Evolutionary conservation across 2,797 vertebrate genomes (phyloP).

Genomic region (Xiphophorus birchmanni): DNA sequence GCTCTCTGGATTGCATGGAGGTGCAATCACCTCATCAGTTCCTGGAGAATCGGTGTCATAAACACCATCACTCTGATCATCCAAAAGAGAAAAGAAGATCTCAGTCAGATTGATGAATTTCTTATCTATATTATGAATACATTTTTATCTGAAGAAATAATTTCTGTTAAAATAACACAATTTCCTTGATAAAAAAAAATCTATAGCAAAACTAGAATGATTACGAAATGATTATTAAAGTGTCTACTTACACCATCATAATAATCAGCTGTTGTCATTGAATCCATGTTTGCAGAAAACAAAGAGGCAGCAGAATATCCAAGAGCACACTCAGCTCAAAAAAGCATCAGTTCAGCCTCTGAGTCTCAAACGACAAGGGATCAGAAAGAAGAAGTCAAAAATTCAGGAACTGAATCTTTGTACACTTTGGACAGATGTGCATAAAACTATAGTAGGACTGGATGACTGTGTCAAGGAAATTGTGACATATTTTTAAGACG

Average conservation of each 20-base stretch:
- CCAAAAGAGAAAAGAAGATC: neutral
- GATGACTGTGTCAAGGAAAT: constrained; percentile 60
- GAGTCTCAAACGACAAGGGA: constrained; percentile 16
- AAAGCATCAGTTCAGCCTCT: constrained; percentile 17
- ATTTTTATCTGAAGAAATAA: neutral
- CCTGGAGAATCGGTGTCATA: neutral
- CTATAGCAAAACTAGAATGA: neutral
- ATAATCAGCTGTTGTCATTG: neutral
- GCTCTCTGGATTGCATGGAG: constrained; percentile 60
- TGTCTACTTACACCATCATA: constrained; percentile 66
- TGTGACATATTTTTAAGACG: constrained; percentile 49
- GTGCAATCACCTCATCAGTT: accelerated
- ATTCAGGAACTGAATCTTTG: constrained; percentile 70
- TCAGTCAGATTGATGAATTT: constrained; percentile 2
- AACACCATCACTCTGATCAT: accelerated
- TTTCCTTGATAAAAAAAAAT: neutral
- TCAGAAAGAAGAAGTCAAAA: constrained; percentile 73
- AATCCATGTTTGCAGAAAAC: constrained; percentile 47
- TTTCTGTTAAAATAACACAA: neutral
- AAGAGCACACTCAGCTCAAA: constrained; percentile 23
- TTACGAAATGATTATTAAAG: neutral
- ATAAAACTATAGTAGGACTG: constrained; percentile 37
- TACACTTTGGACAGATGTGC: constrained; percentile 42
- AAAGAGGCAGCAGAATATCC: constrained; percentile 14
- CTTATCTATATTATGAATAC: neutral